Base-by-base conservation (phyloP, 2,113 vertebrate genomes). In the Nymphicus hollandicus region DNA sequence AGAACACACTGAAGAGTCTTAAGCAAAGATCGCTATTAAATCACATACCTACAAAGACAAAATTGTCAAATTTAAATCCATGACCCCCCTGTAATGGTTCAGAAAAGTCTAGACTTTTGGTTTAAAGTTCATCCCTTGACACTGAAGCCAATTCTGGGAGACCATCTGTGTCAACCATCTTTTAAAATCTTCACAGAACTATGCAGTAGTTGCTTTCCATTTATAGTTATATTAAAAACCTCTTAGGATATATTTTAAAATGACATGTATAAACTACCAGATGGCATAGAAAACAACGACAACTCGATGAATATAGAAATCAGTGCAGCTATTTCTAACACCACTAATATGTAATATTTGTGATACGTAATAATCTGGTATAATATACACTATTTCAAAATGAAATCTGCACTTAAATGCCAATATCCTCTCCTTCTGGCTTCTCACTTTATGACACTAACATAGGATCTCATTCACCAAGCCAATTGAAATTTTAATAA, bases 401-500 rank as follows among this genome's bases (percentile, higher is more conserved):
- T 98, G 97, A 98, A 98, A 98, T 98, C 97, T 97, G 96, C 96
- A 97, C 97, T 98, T 98, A 98, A 98, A 98, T 97, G 97, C 98
- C 98, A 98, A 98, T 98, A 98, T 98, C 97, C 97, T 98, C 97
- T 98, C 98, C 98, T 98, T 98, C 98, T 98, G 98, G 97, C 97
- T 98, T 97, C 98, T 98, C 98, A 98, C 98, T 98, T 98, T 98
- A 98, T 98, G 98, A 98, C 98, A 98, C 97, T 98, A 98, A 97
- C 98, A 97, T 97, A 98, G 97, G 97, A 97, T 98, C 98, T 98
- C 98, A 98, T 98, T 98, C 98, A 98, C 98, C 96, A 97, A 98
- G 98, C 98, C 98, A 98, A 98, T 98, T 98, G 98, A 98, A 98
- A 98, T 98, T 98, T 98, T 98, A 98, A 98, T 98, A 98, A 98